phyloP scores from a whole-genome alignment of 1,140 invertebrate genomes.

The Chrysomallon squamiferum region DNA sequence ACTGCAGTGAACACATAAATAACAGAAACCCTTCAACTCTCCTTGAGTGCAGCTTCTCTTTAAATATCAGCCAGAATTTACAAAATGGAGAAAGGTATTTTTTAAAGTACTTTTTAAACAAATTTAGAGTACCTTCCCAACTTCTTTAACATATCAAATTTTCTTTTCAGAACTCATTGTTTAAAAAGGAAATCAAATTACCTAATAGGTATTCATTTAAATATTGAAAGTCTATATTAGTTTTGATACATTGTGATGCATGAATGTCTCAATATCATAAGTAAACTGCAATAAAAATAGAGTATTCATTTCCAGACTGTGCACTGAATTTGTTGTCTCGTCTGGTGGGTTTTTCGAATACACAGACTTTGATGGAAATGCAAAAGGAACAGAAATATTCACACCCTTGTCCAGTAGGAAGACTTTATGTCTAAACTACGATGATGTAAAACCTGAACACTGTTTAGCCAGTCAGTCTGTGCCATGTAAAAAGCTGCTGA shows the following conservation, averaged over 20 bases:
- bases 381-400: background rate
- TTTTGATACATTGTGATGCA: background rate
- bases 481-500: background rate
- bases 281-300: background rate
- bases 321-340: background rate
- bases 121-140: too few relatives aligned
- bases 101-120: background rate
- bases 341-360: background rate
- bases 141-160: background rate
- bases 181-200: background rate
- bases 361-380: background rate
- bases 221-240: background rate
- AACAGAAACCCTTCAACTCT: too few relatives aligned
- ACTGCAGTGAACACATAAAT: too few relatives aligned
- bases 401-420: background rate
- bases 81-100: background rate
- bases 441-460: background rate
- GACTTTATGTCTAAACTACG: background rate
- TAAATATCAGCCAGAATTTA: too few relatives aligned
- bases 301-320: background rate
- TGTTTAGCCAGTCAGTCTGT: background rate
- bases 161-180: too few relatives aligned
- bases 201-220: background rate
- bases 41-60: too few relatives aligned
- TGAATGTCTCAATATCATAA: background rate